Evolutionary conservation across 1,140 invertebrate species (phyloP), one percentile per base, ranked within the genome.

Genomic region (Cardiocondyla obscurior): DNA sequence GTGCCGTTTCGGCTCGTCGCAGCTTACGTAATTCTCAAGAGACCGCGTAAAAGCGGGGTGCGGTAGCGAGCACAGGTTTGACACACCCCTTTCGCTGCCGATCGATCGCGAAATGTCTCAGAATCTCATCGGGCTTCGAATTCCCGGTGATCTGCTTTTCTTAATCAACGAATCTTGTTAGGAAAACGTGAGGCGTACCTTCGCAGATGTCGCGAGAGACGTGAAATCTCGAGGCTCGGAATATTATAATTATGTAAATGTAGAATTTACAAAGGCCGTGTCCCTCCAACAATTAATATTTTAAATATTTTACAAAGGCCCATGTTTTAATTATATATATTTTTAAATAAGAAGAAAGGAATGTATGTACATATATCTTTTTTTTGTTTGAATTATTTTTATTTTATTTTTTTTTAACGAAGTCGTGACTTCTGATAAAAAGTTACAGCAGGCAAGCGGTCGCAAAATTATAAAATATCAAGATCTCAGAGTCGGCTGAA

Each of bases 61-160:
- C 62, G 79, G 70, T 73, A 57, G 62, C 65, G 73, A 84, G 81
- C 58, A 83, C 60, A 57, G 64, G 69, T 85, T 85, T 72, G 83
- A 88, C 86, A 85, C 86, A 88, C 87, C 86, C 86, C 87, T 86
- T 85, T 88, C 74, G 79, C 84, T 81, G 62, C 62, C 87, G 87
- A 88, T 88, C 86, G 84, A 88, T 88, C 74, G 74, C 81, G 25
- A 85, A 85, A 85, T 88, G 74, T 85, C 84, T 88, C 81, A 84
- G 73, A 77, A 39, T 85, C 83, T 69, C 65, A 83, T 88, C 62
- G 49, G 19, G 55, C 55, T 81, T 53, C 19, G 57, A 39, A 82
- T 87, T 79, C 58, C 36, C 16, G 33, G 39, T 42, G 77, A 53
- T 77, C 65, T 42, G 2, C 2, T 25, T 64, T 36, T 33, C 60